These are phyloP conservation scores for Nasonia giraulti DNA, from an alignment of 1,140 invertebrate genomes.

Conservation along the genomic window DNA sequence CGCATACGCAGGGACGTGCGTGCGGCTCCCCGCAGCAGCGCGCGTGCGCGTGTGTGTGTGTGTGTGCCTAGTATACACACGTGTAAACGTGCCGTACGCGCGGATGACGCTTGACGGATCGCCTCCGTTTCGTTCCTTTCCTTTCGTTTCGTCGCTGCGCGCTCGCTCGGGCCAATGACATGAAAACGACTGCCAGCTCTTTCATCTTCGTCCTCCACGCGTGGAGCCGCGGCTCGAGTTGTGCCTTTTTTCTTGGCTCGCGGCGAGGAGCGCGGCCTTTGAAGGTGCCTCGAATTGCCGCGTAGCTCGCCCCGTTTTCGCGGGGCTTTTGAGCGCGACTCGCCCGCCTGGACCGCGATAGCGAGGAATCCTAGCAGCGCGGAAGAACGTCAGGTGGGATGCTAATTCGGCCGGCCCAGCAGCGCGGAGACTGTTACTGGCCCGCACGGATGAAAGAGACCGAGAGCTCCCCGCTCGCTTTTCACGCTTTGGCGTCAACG, in stretches of 20 bases:
- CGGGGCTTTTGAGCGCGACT: background rate
- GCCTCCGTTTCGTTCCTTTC: conserved; percentile 20
- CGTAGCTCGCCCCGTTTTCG: background rate
- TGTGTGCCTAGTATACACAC: background rate
- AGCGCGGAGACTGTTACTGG: too few relatives aligned
- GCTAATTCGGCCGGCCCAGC: background rate
- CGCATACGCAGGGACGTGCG: background rate
- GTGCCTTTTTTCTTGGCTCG: background rate
- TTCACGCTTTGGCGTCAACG: conserved; percentile 37
- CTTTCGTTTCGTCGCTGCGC: background rate
- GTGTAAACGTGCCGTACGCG: background rate
- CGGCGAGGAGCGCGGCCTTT: background rate
- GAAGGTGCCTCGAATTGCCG: conserved; percentile 35
- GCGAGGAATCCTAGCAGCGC: too few relatives aligned
- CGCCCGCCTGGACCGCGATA: background rate
- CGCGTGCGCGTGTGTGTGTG: background rate
- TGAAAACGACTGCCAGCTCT: conserved; percentile 26
- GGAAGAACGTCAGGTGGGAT: background rate
- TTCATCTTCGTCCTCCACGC: background rate
- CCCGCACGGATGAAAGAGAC: conserved; percentile 14
- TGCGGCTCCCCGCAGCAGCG: background rate
- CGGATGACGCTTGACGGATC: conserved; percentile 41
- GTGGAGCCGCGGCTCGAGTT: background rate
- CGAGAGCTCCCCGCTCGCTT: background rate
- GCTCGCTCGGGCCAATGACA: conserved; percentile 36